phyloP scores from a whole-genome alignment of 2,888 invertebrate genomes.

The Chironomus tentans region DNA sequence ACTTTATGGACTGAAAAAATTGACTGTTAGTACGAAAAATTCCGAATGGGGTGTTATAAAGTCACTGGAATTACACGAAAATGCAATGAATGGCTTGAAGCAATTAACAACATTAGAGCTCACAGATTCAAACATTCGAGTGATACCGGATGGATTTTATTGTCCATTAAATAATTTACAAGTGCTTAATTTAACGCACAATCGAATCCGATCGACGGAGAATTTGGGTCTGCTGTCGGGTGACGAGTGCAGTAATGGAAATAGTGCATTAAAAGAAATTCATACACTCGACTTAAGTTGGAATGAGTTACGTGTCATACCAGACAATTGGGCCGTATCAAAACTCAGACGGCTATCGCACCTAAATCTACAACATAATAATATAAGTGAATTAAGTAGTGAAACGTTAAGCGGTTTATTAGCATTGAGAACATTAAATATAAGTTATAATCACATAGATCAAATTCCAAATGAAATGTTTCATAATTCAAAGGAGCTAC shows the following conservation, averaged over 20 bases:
- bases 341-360: conserved; percentile 68
- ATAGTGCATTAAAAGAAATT: conserved; percentile 47
- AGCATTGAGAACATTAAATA: conserved; percentile 70
- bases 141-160: conserved; percentile 66
- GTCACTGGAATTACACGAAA: conserved; percentile 62
- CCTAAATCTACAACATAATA: conserved; percentile 73
- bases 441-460: conserved; percentile 77
- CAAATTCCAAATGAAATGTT: conserved; percentile 74
- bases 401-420: conserved; percentile 71
- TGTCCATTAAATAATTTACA: conserved; percentile 73
- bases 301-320: conserved; percentile 64
- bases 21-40: conserved; percentile 71
- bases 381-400: conserved; percentile 69
- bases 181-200: conserved; percentile 73
- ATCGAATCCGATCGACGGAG: conserved; percentile 69
- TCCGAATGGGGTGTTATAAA: conserved; percentile 68
- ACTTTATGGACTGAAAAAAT: conserved; percentile 54
- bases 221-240: conserved; percentile 54
- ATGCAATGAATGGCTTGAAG: conserved; percentile 64
- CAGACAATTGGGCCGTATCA: conserved; percentile 66
- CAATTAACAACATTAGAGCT: conserved; percentile 74
- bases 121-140: conserved; percentile 73
- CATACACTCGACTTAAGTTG: conserved; percentile 70
- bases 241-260: background rate
- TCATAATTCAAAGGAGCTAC: conserved; percentile 60